Evolutionary conservation across 2,797 vertebrate genomes (phyloP).

Genomic region (Buphagus erythrorhynchus): DNA sequence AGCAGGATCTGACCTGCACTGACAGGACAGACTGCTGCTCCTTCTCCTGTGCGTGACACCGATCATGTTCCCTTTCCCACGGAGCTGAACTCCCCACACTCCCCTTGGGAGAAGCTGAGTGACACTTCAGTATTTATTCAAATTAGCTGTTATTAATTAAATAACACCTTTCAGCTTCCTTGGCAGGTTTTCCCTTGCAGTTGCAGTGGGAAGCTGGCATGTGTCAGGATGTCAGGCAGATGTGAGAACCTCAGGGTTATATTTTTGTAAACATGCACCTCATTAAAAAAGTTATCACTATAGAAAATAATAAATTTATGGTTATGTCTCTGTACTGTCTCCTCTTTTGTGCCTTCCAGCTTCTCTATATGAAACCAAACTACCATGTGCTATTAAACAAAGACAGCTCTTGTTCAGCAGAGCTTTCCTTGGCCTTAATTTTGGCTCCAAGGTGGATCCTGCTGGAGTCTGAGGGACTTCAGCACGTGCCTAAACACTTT

Average conservation of each 20-base stretch:
- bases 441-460: background rate
- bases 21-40: background rate
- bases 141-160: constrained; percentile 53
- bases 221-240: background rate
- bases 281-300: background rate
- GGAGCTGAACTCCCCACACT: background rate
- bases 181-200: background rate
- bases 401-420: background rate
- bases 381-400: background rate
- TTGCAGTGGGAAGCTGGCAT: background rate
- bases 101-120: background rate
- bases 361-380: accelerated
- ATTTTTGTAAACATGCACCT: background rate
- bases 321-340: background rate
- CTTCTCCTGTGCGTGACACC: accelerated
- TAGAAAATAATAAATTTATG: background rate
- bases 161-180: constrained; percentile 29
- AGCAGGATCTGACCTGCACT: background rate
- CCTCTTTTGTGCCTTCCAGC: background rate
- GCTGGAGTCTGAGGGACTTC: background rate
- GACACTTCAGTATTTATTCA: background rate
- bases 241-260: background rate
- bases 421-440: background rate
- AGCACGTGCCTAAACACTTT: background rate
- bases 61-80: accelerated